Base-by-base conservation (phyloP, 2,797 vertebrate species). In the Selene dorsalis region DNA sequence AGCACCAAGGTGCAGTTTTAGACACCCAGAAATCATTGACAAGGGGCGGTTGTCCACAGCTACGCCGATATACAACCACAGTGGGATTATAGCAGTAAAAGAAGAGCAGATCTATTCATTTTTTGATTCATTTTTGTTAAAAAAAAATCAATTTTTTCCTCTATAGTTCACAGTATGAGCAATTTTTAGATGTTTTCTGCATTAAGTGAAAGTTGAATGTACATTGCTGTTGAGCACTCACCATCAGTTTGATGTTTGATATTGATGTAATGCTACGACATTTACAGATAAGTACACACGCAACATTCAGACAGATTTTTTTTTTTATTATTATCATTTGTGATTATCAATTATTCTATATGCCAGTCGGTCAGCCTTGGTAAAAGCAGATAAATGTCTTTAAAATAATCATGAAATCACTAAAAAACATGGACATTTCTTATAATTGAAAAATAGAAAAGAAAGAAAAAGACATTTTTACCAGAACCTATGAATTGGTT, bases 1-100 rank as follows among this genome's bases (percentile, higher is more conserved):
- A 84, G 76, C 88, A 92, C 88, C 68, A 62, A 75, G 75, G 91
- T 94, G 90, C 61, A 75, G 90, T 73, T 94, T 91, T 77, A 86
- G 73, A 88, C 82, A 74, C 75, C 78, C 67, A 53, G 45, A 39
- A 70, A 75, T 38, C 20, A 35, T 20, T 77, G 64, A 75, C 55
- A 53, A 56, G 50, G 8, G 41, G 2, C 32, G 45, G 8, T 12
- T 30, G 20, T 30, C 6, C 28, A 52, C 45, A 79, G 32, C n/a
- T 52, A 41, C 32, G 55, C 41, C 39, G 4, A 20, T 41, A 55
- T 3, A 41, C 22, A 56, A 65, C 38, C 35, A 7, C 4, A 32
- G 17, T 65, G 30, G 30, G 53, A 17, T 41, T 55, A n/a, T 20
- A 6, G 26, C 39, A 53, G 3, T 13, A 57, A 30, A 66, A 69